A percentile compares a stretch with the other conserved stretches of the same genome.
Evolutionary conservation across 1,140 invertebrate genomes (phyloP).

Genomic region (Chymomyza costata): DNA sequence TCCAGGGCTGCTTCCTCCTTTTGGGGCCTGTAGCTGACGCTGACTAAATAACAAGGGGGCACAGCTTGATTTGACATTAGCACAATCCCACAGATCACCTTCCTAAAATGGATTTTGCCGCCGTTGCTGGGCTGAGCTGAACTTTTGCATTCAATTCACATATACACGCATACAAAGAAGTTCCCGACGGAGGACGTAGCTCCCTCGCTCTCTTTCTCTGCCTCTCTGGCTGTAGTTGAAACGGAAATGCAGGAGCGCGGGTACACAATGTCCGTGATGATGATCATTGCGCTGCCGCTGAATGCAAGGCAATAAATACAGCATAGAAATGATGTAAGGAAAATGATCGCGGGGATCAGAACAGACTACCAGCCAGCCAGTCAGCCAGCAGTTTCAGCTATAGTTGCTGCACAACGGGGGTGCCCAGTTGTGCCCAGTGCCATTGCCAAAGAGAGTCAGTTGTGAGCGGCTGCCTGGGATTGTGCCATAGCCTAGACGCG

Average conservation of each 20-base stretch:
- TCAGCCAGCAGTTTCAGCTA: slow-evolving; percentile 2
- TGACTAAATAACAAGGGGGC: slow-evolving; percentile 71
- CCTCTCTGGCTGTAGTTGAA: slow-evolving; percentile 11
- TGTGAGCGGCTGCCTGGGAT: slow-evolving; percentile 51
- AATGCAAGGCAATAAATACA: slow-evolving; percentile 60
- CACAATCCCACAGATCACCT: slow-evolving; percentile 74
- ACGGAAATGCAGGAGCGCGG: slow-evolving; percentile 54
- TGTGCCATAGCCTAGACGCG: too few relatives aligned
- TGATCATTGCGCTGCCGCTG: slow-evolving; percentile 50
- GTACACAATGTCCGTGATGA: slow-evolving; percentile 22
- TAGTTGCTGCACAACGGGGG: slow-evolving; percentile 51
- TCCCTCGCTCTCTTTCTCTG: slow-evolving; percentile 1
- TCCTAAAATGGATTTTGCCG: slow-evolving; percentile 71
- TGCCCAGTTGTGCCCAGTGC: slow-evolving; percentile 41
- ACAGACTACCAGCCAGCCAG: slow-evolving; percentile 25
- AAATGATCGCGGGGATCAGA: slow-evolving; percentile 50
- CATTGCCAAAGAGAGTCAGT: slow-evolving; percentile 29
- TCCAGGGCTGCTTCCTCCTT: slow-evolving; percentile 28
- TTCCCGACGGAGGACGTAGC: too few relatives aligned
- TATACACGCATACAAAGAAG: too few relatives aligned
- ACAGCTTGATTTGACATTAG: slow-evolving; percentile 75
- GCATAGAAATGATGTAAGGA: slow-evolving; percentile 71
- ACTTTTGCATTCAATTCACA: slow-evolving; percentile 21
- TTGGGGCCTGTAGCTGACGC: slow-evolving; percentile 22
- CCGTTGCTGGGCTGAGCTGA: slow-evolving; percentile 48